Evolutionary conservation across 2,113 vertebrate species (phyloP).

Genomic region (Heterotis niloticus): DNA sequence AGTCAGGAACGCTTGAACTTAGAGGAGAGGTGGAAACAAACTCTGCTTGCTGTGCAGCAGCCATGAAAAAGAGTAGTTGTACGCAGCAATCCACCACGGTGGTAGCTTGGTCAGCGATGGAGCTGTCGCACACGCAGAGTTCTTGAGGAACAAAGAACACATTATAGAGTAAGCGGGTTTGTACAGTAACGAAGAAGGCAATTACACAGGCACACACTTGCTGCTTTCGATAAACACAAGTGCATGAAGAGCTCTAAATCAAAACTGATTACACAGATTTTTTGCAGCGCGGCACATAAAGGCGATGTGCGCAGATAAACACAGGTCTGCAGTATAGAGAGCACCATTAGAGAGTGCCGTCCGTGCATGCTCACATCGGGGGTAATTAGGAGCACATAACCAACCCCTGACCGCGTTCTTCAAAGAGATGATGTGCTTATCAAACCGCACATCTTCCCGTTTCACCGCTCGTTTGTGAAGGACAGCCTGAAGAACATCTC

Average conservation of each 20-base stretch:
- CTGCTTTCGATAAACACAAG: background rate
- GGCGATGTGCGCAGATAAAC: background rate
- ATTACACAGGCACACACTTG: conserved; percentile 6
- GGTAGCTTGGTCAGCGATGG: no score
- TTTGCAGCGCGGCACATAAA: background rate
- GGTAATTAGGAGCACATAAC: conserved; percentile 8
- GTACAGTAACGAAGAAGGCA: background rate
- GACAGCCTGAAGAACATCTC: background rate
- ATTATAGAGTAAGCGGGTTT: no score
- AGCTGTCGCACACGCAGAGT: no score
- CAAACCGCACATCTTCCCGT: background rate
- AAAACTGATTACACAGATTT: background rate
- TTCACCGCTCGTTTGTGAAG: background rate
- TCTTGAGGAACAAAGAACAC: background rate
- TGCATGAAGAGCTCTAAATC: background rate
- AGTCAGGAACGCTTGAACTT: no score
- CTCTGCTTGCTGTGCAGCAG: no score
- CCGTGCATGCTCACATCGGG: background rate
- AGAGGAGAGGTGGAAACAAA: no score
- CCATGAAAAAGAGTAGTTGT: no score
- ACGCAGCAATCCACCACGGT: no score
- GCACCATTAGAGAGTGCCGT: background rate
- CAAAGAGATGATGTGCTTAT: background rate
- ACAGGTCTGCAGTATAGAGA: background rate
- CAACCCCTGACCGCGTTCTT: background rate